Conservation (phyloP, 2,797 vertebrate genomes). For the Sebastes baramenuke region DNA sequence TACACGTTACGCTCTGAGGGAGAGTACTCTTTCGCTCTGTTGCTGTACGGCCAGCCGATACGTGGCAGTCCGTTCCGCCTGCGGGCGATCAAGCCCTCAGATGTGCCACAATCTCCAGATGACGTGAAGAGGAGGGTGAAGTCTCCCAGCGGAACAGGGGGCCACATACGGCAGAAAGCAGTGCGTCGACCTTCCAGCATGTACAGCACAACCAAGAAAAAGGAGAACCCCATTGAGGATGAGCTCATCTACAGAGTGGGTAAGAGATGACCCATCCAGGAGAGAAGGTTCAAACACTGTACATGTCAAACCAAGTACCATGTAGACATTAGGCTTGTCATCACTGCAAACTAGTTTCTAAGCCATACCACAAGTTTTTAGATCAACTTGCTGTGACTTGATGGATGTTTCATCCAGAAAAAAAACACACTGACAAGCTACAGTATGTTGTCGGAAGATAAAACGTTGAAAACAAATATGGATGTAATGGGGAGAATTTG, state of each 20-base stretch:
- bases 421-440: not conserved
- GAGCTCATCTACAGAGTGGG: constrained; percentile 97
- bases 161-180: constrained; percentile 94
- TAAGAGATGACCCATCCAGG: constrained; percentile 65
- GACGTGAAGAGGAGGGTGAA: constrained; percentile 95
- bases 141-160: constrained; percentile 90
- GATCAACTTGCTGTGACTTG: not conserved
- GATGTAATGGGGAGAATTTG: not conserved
- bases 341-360: not conserved
- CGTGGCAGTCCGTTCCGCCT: constrained; percentile 91
- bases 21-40: constrained; percentile 86
- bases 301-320: not conserved
- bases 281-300: not conserved
- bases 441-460: not conserved
- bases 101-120: constrained; percentile 89
- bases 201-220: constrained; percentile 96
- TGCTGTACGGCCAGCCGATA: constrained; percentile 91
- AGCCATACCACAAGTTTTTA: not conserved
- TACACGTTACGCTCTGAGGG: constrained; percentile 89
- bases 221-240: constrained; percentile 97
- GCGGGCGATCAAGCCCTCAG: constrained; percentile 86
- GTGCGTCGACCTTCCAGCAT: constrained; percentile 94
- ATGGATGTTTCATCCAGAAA: not conserved
- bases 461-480: not conserved
- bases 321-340: not conserved